These are phyloP conservation scores for Ethmia dodecea DNA, from an alignment of 2,888 invertebrate genomes.

Conservation along the genomic window DNA sequence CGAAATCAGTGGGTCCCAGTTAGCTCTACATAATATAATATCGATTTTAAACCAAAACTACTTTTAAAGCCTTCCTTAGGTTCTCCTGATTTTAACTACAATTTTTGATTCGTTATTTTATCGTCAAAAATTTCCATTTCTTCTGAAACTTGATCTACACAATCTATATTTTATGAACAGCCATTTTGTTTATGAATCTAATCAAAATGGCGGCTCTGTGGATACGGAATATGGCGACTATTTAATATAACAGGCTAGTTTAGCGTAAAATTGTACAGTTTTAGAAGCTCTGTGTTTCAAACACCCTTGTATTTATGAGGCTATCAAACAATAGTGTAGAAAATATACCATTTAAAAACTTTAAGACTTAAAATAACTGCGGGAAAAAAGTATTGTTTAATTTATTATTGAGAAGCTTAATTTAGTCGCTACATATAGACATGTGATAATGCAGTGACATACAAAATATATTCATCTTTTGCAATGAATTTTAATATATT, in stretches of 20 bases:
- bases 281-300: conserved; percentile 69
- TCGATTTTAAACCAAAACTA: too few species aligned
- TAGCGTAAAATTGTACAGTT: conserved; percentile 51
- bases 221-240: conserved; percentile 9
- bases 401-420: conserved; percentile 41
- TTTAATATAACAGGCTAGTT: conserved; percentile 27
- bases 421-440: conserved; percentile 43
- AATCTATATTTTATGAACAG: conserved; percentile 19
- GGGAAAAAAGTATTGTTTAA: too few species aligned
- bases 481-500: conserved; percentile 58
- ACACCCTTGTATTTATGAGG: conserved; percentile 63
- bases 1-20: conserved; percentile 51
- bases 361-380: too few species aligned
- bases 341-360: too few species aligned
- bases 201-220: conserved; percentile 19
- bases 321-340: too few species aligned
- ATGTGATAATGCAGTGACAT: conserved; percentile 52
- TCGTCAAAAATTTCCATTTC: too few species aligned
- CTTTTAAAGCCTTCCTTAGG: too few species aligned
- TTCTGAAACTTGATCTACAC: too few species aligned
- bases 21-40: conserved; percentile 26
- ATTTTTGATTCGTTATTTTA: too few species aligned
- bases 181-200: conserved; percentile 31
- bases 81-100: too few species aligned
- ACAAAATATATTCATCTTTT: conserved; percentile 68